These are phyloP conservation scores for Cynaeus angustus DNA, from an alignment of 2,888 invertebrate genomes.

Conservation along the genomic window DNA sequence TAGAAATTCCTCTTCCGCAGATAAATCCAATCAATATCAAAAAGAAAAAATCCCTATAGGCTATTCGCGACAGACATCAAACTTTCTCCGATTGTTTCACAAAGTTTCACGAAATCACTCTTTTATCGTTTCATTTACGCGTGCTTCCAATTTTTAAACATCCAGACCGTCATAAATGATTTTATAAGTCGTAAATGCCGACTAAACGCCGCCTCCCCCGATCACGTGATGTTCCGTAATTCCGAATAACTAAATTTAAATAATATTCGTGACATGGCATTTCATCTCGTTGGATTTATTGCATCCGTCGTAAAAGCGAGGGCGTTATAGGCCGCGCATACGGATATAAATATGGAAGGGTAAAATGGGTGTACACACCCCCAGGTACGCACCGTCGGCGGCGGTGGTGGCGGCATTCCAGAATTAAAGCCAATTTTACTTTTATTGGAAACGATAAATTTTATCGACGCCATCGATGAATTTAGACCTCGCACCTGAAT, in stretches of 20 bases:
- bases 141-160: slow-evolving; percentile 17
- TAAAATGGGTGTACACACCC: slow-evolving; percentile 32
- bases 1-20: background rate
- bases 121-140: slow-evolving; percentile 29
- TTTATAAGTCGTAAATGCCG: slow-evolving; percentile 17
- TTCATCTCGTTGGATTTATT: slow-evolving; percentile 69
- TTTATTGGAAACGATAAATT: slow-evolving; percentile 49
- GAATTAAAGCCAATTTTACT: slow-evolving; percentile 47
- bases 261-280: slow-evolving; percentile 58
- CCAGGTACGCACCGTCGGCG: background rate
- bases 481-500: slow-evolving; percentile 41
- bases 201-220: background rate
- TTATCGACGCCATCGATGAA: slow-evolving; percentile 41
- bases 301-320: slow-evolving; percentile 65
- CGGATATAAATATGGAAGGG: slow-evolving; percentile 55
- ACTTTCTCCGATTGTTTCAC: background rate
- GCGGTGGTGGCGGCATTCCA: slow-evolving; percentile 17
- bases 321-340: slow-evolving; percentile 54
- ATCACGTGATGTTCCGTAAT: background rate
- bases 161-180: slow-evolving; percentile 8
- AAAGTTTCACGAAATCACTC: slow-evolving; percentile 9
- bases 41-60: background rate
- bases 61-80: background rate
- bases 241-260: slow-evolving; percentile 39
- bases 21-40: background rate